These are phyloP conservation scores for Harpegnathos saltator DNA, from an alignment of 1,140 invertebrate genomes.

Conservation along the genomic window DNA sequence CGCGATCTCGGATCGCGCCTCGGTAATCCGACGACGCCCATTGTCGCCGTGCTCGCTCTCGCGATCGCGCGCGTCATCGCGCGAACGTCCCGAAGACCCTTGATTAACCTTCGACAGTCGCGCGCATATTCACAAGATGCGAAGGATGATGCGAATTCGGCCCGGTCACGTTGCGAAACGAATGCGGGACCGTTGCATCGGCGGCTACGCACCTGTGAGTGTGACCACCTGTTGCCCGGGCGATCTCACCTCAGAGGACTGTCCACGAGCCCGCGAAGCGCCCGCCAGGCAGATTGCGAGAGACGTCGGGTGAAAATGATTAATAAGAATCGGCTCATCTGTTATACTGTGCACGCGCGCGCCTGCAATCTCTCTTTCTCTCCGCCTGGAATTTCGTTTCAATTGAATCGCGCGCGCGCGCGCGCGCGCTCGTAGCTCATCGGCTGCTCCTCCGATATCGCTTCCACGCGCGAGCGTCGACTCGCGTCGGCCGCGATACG, in stretches of 20 bases:
- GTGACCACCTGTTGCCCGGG: slow-evolving; percentile 63
- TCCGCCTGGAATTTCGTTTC: slow-evolving; percentile 33
- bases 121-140: slow-evolving; percentile 37
- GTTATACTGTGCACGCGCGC: slow-evolving; percentile 8
- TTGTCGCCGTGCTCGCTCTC: slow-evolving; percentile 13
- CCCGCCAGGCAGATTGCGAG: slow-evolving; percentile 55
- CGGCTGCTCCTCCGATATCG: slow-evolving; percentile 20
- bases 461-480: neutral
- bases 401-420: slow-evolving; percentile 60
- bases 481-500: neutral
- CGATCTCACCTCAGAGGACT: slow-evolving; percentile 14
- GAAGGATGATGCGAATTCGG: slow-evolving; percentile 16
- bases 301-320: slow-evolving; percentile 64
- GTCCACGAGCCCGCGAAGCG: slow-evolving; percentile 33
- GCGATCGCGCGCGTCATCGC: slow-evolving; percentile 21
- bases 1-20: slow-evolving; percentile 28
- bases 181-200: slow-evolving; percentile 51
- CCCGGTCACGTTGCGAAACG: slow-evolving; percentile 54
- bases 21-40: slow-evolving; percentile 18
- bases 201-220: slow-evolving; percentile 36
- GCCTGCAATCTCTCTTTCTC: slow-evolving; percentile 19
- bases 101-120: slow-evolving; percentile 42
- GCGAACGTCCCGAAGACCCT: neutral
- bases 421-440: slow-evolving; percentile 8
- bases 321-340: slow-evolving; percentile 62